Base-by-base conservation (phyloP, 1,140 invertebrate species). In the Orchestia grillus region DNA sequence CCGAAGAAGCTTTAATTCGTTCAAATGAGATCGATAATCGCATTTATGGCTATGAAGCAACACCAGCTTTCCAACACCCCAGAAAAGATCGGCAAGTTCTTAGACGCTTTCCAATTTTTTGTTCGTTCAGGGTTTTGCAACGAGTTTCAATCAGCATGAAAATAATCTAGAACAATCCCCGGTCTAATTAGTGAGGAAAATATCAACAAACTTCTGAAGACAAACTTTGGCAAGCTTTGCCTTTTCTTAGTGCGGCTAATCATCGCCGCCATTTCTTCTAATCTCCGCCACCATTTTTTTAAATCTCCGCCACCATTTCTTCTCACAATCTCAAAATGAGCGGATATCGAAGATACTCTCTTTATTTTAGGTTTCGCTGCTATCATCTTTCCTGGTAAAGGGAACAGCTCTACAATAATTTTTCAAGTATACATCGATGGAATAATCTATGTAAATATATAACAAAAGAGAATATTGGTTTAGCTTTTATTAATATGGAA, bases 141-240 rank as follows among this genome's bases (percentile, higher is more conserved):
- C 28, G 28, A 36, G 62, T 77, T 28, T 36, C 62, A 77, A 36
- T 77, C 62, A 3, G 62, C 62, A 28, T 8, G 11, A 77, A 77
- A 77, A 77, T 77, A 77, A 77, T 77, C 62, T 36, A 77, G 62
- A 77, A 77, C 62, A 77, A 77, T 77, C 62, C 62, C 62, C 28
- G 62, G 62, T 77, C 62, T 77, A 77, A 77, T 77, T 77, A 77
- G 62, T 77, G 62, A 77, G 28, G 62, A 77, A 77, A 77, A 77
- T 77, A 77, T 77, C 62, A 77, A 28, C 62, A 77, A 77, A 77
- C 62, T 77, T 77, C 15, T 77, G 62, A 77, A 19, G 15, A 77
- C 62, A 77, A 77, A 77, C 11, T 77, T 77, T 77, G 62, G 36
- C 11, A 77, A 77, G 36, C 62, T 77, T 77, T 36, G 62, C 62